Base-by-base conservation (phyloP, 2,113 vertebrate species). In the Eublepharis macularius region DNA sequence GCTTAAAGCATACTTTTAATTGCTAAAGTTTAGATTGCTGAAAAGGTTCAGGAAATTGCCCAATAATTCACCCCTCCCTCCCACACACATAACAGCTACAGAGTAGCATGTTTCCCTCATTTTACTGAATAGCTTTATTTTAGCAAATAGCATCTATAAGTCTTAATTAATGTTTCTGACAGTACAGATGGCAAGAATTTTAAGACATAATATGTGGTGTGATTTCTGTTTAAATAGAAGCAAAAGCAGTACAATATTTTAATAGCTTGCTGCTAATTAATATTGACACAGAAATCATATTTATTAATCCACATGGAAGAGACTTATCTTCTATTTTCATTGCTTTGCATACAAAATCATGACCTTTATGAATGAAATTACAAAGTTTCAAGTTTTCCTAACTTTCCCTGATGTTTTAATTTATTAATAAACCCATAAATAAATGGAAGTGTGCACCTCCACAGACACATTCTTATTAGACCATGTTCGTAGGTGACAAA, bases 161-260 rank as follows among this genome's bases (percentile, higher is more conserved):
- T 70, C 82, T 86, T 84, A 89, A 69, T 90, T 92, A 88, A 83
- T 89, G 80, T 89, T 90, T 92, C 91, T 94, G 89, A 93, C 86
- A 91, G 86, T 86, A 90, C 75, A 82, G 82, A 84, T 83, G 80
- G 63, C 91, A 57, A 88, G 32, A 80, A 84, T 78, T 49, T 87
- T 82, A 90, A 89, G 51, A 75, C 77, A 36, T 76, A 92, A 86
- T 89, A 85, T 93, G 57, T n/a, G 65, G 76, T 47, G 51, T 57
- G 86, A 92, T 94, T 92, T 94, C 93, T 88, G 90, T 92, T 93
- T 92, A 93, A 90, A 94, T 93, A 88, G 92, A 93, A 95, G 84
- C 82, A 90, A 92, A 63, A 90, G 74, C 11, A 17, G 65, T 45
- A 69, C 69, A 66, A 87, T 45, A 8, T 79, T 68, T 80, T 65